Evolutionary conservation across 2,888 invertebrate species (phyloP).

Genomic region (Tetramorium bicarinatum): DNA sequence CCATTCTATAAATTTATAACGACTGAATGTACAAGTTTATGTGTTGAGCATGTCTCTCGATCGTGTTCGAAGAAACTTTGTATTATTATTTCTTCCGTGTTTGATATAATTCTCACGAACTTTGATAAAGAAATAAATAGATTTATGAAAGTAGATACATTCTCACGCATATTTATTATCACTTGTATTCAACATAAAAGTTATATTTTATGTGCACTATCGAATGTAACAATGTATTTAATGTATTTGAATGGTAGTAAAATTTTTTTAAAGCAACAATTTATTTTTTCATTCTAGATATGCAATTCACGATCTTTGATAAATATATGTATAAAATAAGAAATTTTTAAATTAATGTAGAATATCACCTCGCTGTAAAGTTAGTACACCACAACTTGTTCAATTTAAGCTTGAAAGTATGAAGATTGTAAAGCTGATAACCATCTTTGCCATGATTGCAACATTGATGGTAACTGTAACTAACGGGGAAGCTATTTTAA

Average conservation of each 20-base stretch:
- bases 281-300: not conserved
- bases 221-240: not conserved
- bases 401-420: not conserved
- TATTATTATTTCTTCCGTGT: not conserved
- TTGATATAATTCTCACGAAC: not conserved
- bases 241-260: not conserved
- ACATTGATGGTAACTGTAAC: not conserved
- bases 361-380: not conserved
- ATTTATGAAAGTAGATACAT: no score
- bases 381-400: not conserved
- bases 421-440: not conserved
- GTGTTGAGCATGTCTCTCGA: not conserved
- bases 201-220: not conserved
- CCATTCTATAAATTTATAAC: not conserved
- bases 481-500: not conserved
- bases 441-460: not conserved
- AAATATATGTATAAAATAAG: not conserved
- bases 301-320: not conserved
- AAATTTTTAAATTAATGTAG: not conserved
- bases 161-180: not conserved
- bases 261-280: not conserved
- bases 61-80: not conserved
- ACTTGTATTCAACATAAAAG: not conserved
- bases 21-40: not conserved
- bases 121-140: conserved; percentile 2